phyloP scores from a whole-genome alignment of 2,888 invertebrate species.

The Calameuta filiformis region DNA sequence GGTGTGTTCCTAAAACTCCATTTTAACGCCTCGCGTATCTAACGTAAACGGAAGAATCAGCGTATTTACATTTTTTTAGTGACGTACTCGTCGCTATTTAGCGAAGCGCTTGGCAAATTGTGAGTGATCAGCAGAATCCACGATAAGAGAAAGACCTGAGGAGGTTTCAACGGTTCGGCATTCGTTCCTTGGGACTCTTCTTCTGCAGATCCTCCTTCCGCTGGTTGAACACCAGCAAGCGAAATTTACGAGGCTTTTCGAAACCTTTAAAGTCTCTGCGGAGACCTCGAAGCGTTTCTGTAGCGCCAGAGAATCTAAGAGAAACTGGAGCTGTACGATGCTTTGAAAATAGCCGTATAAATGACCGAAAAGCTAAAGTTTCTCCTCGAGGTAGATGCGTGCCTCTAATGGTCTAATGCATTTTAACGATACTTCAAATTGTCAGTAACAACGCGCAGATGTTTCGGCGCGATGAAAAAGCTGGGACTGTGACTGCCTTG shows the following conservation, averaged over 20 bases:
- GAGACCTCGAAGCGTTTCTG: constrained; percentile 21
- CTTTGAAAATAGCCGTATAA: no score
- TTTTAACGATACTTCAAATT: not conserved
- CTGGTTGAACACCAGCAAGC: constrained; percentile 16
- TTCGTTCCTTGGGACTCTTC: constrained; percentile 26
- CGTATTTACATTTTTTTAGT: no score
- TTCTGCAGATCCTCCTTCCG: constrained; percentile 25
- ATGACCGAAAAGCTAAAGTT: no score
- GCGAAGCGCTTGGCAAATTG: not conserved
- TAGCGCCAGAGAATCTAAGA: no score
- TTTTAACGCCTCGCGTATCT: no score
- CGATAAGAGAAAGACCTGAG: not conserved
- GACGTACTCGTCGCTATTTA: no score
- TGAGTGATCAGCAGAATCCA: not conserved
- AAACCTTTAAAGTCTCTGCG: constrained; percentile 35
- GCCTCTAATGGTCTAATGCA: no score
- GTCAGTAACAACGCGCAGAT: not conserved
- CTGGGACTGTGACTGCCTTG: not conserved
- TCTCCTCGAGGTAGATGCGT: no score
- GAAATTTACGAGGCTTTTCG: constrained; percentile 35
- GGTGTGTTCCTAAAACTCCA: no score
- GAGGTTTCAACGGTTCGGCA: constrained; percentile 5
- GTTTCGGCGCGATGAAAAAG: not conserved
- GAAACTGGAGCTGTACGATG: no score
- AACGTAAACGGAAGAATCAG: no score